Base-by-base conservation (phyloP, 92 coral and sea anemone species). In the Umimayanthus kanabou region DNA sequence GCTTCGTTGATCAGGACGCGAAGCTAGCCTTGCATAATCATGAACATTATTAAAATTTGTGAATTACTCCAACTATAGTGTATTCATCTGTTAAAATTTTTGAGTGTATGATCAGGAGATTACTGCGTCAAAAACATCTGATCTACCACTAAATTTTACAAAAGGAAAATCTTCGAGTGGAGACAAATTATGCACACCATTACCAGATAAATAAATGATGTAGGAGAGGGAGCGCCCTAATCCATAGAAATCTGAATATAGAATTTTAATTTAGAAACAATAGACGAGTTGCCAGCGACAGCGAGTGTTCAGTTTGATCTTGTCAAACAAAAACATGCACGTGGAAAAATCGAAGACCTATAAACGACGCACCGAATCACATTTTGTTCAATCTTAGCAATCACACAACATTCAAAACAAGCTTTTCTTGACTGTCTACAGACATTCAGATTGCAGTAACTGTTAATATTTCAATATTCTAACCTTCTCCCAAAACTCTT, bases 401-500 rank as follows among this genome's bases (percentile, higher is more conserved):
- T 8, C 69, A 23, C n/a, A 20, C 22, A 23, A 61, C 25, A 6
- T 20, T 22, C 26, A 16, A 25, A 61, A 61, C 69, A 20, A 61
- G 9, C 7, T 20, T 9, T 23, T 61, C 26, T 22, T 6, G 69
- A 61, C 22, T 61, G 26, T 5, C 69, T 2, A 61, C 8, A 61
- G 26, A 61, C 1, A 61, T 20, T 61, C 69, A 53, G 18, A 53
- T 53, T 2, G 26, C 26, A 61, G 9, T 20, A 61, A 18, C 25
- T 33, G 43, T 30, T 4, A 0, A 4, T 73, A 73, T 29, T 13
- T 73, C 4, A 9, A 57, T 33, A 30, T 82, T 7, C 50, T 47
- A 47, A 96, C 98, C 98, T 95, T 90, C 87, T 84, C 85, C 98
- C 98, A 96, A 67, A 96, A 96, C 15, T 93, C 89, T 64, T 95